Conservation (phyloP, 2,797 vertebrate species). For the Notamacropus eugenii region DNA sequence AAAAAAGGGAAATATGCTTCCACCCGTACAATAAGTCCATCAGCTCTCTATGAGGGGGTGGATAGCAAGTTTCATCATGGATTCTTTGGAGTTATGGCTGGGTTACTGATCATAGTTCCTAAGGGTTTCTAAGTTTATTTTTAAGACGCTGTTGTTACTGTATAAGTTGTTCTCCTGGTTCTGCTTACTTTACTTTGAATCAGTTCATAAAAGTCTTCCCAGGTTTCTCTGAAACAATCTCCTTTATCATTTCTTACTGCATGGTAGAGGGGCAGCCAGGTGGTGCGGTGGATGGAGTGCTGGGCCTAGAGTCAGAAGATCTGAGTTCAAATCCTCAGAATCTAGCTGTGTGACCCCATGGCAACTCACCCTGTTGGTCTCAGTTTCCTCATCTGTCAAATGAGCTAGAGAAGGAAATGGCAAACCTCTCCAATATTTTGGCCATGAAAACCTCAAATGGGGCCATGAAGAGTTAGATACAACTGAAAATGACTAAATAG, state of each 20-base stretch:
- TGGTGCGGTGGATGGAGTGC: neutral
- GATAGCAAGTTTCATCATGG: neutral
- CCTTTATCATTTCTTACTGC: neutral
- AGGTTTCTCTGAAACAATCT: neutral
- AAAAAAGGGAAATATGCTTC: neutral
- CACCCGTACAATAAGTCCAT: neutral
- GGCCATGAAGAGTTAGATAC: neutral
- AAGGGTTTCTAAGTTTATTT: neutral
- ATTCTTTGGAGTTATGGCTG: neutral
- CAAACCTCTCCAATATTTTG: neutral
- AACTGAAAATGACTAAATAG: neutral
- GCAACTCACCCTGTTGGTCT: neutral
- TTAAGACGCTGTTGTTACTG: neutral
- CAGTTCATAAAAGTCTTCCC: neutral
- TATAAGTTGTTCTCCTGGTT: neutral
- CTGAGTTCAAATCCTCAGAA: neutral
- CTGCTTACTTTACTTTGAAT: neutral
- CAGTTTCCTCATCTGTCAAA: neutral
- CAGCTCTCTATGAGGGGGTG: neutral
- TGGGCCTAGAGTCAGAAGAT: neutral
- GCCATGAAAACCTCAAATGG: neutral
- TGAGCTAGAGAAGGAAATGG: neutral
- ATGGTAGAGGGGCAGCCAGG: neutral
- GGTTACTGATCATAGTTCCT: neutral
- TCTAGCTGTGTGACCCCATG: neutral